phyloP scores from a whole-genome alignment of 2,113 vertebrate species.

The Neogobius melanostomus region DNA sequence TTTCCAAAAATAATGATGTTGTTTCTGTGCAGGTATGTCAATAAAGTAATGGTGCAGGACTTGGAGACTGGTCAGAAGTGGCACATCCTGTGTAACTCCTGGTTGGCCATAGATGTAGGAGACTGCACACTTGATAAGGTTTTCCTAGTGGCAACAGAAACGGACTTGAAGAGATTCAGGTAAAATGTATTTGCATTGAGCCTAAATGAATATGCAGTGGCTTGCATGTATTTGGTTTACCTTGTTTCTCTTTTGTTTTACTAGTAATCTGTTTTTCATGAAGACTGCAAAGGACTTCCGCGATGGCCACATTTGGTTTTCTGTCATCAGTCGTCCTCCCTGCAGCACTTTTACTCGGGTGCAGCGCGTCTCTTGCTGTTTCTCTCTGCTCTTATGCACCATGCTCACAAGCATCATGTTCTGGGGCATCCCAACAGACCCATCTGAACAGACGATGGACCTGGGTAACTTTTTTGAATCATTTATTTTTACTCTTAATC shows the following conservation, averaged over 20 bases:
- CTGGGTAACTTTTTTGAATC: constrained; percentile 77
- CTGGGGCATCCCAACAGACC: constrained; percentile 91
- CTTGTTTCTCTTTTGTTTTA: not conserved
- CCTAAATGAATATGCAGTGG: not conserved
- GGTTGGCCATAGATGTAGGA: constrained; percentile 87
- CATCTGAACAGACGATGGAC: constrained; percentile 95
- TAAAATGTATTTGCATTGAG: constrained; percentile 48
- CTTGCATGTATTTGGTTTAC: not conserved
- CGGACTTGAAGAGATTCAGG: constrained; percentile 91
- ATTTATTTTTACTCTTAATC: not conserved
- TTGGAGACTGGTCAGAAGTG: constrained; percentile 83
- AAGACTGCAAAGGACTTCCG: constrained; percentile 90
- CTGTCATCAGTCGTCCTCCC: constrained; percentile 85
- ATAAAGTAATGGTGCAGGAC: constrained; percentile 87
- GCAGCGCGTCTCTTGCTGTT: constrained; percentile 92
- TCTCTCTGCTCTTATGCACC: constrained; percentile 92
- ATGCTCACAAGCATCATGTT: constrained; percentile 98
- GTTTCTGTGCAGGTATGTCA: constrained; percentile 83
- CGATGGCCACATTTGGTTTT: constrained; percentile 94
- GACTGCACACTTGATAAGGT: constrained; percentile 89
- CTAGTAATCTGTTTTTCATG: constrained; percentile 90
- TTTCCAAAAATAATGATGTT: not conserved
- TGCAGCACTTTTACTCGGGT: constrained; percentile 88
- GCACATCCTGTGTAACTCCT: constrained; percentile 94
- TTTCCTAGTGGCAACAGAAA: constrained; percentile 88